Percentiles rank a stretch among this genome's conserved stretches.
Evolutionary conservation across 2,797 vertebrate species (phyloP).

Genomic region (Girardinus metallicus): DNA sequence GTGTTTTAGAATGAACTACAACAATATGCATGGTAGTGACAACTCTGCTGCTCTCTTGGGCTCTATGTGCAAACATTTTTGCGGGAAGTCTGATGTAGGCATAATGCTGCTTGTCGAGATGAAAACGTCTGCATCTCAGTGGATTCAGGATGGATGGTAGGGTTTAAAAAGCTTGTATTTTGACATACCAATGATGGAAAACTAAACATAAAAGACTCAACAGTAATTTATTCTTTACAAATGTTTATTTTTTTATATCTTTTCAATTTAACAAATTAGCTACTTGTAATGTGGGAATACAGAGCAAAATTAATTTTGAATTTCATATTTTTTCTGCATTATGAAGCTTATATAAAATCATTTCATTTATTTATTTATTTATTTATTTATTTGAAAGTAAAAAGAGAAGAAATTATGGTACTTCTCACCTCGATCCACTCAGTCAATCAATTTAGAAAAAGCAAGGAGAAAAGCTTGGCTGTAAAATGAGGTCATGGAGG

Average conservation of each 20-base stretch:
- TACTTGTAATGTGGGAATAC: background rate
- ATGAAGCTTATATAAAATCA: background rate
- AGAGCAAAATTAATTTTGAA: background rate
- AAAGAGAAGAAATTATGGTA: background rate
- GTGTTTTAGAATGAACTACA: constrained; percentile 13
- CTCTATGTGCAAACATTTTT: background rate
- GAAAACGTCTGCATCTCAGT: background rate
- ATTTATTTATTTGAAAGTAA: background rate
- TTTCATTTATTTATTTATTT: background rate
- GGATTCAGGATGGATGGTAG: background rate
- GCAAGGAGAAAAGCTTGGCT: constrained; percentile 34
- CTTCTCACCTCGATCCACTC: constrained; percentile 39
- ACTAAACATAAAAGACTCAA: background rate
- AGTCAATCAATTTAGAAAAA: constrained; percentile 34
- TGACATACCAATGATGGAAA: background rate
- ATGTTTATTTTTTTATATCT: background rate
- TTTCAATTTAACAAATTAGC: background rate
- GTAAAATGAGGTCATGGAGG: constrained; percentile 26
- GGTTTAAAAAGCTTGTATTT: background rate
- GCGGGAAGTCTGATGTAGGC: background rate
- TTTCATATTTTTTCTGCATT: background rate
- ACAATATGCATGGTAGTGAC: constrained; percentile 10
- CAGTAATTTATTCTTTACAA: background rate
- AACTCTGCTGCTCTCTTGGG: constrained; percentile 8
- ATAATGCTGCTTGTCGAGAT: background rate